phyloP scores from a whole-genome alignment of 2,113 vertebrate species.

The Nothocercus nigrocapillus region DNA sequence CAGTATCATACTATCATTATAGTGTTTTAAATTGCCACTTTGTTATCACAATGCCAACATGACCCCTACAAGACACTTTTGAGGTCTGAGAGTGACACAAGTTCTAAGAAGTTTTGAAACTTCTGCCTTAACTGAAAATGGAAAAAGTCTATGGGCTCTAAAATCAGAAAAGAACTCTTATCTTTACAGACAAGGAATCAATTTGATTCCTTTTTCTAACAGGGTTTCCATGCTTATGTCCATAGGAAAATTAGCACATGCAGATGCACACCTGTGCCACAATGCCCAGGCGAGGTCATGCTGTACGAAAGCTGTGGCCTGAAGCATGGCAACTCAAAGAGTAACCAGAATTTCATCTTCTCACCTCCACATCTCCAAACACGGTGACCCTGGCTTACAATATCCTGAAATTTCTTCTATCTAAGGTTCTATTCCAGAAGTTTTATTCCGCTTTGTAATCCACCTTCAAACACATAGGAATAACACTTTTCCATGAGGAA shows the following conservation, averaged over 20 bases:
- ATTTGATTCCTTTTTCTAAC: not conserved
- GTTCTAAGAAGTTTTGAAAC: not conserved
- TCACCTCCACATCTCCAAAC: not conserved
- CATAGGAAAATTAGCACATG: not conserved
- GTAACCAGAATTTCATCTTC: not conserved
- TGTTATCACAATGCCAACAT: not conserved
- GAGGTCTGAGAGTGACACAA: not conserved
- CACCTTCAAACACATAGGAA: not conserved
- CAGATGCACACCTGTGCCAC: not conserved
- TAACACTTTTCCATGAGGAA: not conserved
- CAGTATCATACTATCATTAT: not conserved
- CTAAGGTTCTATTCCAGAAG: not conserved
- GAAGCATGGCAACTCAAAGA: not conserved
- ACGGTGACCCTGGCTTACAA: not conserved
- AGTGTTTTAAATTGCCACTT: not conserved
- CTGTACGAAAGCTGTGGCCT: not conserved
- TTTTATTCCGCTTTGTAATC: not conserved
- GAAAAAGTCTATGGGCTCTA: not conserved
- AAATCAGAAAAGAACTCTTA: not conserved
- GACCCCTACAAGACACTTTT: not conserved
- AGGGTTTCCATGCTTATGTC: not conserved
- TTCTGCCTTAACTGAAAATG: not conserved
- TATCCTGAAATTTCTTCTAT: not conserved
- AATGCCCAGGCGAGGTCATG: not conserved
- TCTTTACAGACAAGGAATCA: not conserved